Percentiles rank a stretch among this genome's conserved stretches.
Evolutionary conservation across 2,888 invertebrate species (phyloP).

Genomic region (Acanthopleura granulata): DNA sequence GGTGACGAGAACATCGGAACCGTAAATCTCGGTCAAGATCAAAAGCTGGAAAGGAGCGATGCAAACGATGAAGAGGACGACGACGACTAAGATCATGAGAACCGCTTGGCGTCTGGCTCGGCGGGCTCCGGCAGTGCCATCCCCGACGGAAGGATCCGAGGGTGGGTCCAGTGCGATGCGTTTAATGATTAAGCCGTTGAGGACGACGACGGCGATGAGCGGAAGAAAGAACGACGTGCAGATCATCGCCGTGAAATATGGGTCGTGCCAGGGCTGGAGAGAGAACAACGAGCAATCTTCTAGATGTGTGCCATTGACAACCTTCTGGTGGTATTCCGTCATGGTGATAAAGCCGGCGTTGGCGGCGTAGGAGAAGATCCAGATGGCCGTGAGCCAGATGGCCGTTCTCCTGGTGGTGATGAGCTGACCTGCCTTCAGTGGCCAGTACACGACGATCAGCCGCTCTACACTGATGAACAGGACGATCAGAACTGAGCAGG

Average conservation of each 20-base stretch:
- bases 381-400: neutral
- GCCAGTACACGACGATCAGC: neutral
- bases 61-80: conserved; percentile 3
- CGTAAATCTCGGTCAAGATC: neutral
- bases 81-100: neutral
- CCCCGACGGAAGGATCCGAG: neutral
- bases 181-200: neutral
- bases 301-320: neutral
- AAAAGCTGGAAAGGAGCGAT: neutral
- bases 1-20: neutral
- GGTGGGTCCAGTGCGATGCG: neutral
- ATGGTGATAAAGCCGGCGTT: neutral
- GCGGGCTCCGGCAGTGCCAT: neutral
- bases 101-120: neutral
- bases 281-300: neutral
- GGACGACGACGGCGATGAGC: neutral
- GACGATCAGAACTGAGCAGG: conserved; percentile 4
- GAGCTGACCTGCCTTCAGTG: neutral
- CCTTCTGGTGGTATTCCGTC: neutral
- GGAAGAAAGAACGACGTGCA: neutral
- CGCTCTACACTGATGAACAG: conserved; percentile 11
- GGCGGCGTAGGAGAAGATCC: neutral
- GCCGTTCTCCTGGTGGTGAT: neutral
- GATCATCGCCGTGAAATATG: neutral
- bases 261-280: neutral